These are phyloP conservation scores for Chaetodon auriga DNA, from an alignment of 2,113 vertebrate species.

Conservation along the genomic window DNA sequence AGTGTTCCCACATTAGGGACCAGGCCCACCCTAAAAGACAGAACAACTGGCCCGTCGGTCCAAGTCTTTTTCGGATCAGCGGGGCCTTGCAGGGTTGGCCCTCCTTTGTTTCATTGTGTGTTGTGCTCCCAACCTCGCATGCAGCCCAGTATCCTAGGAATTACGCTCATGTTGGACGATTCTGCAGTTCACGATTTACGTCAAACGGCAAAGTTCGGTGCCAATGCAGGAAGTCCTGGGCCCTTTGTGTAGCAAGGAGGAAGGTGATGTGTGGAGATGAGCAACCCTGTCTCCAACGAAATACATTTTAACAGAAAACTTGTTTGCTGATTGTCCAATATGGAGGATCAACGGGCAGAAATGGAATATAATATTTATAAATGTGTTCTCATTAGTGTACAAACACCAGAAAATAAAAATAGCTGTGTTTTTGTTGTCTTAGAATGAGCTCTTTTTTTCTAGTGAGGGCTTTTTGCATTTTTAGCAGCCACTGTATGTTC, in stretches of 20 bases:
- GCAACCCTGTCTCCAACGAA: not conserved
- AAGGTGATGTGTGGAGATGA: not conserved
- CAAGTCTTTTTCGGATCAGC: not conserved
- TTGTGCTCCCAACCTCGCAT: not conserved
- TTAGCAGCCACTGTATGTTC: no score
- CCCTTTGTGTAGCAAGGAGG: not conserved
- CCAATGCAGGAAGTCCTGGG: not conserved
- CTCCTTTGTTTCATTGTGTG: not conserved
- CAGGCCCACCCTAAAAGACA: not conserved
- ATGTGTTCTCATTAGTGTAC: no score
- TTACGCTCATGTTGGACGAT: not conserved
- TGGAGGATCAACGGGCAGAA: no score
- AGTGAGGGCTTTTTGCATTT: no score
- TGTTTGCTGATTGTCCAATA: no score
- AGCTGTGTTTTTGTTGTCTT: no score
- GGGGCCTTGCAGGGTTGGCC: not conserved
- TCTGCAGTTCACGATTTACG: not conserved
- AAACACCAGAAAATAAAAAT: no score
- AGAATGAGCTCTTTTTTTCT: no score
- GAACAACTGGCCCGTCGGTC: not conserved
- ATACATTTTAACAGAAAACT: not conserved
- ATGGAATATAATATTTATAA: no score
- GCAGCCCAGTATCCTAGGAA: not conserved
- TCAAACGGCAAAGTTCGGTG: not conserved
- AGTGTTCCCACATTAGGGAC: not conserved